Percentiles rank a stretch among this genome's conserved stretches.
phyloP scores from a whole-genome alignment of 2,113 vertebrate species.

The Nymphicus hollandicus region DNA sequence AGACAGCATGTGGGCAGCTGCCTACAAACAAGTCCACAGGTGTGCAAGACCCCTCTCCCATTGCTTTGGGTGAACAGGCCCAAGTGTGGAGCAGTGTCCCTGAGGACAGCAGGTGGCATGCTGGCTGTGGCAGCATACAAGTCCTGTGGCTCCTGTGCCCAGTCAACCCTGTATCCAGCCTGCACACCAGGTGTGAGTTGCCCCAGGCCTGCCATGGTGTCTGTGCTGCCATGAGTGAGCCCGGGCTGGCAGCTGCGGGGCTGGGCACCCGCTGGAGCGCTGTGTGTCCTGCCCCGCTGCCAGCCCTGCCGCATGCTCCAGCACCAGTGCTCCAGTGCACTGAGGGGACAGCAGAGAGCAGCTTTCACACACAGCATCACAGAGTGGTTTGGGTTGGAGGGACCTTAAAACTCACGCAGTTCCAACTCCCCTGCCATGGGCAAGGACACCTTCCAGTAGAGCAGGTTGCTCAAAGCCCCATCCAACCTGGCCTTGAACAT shows the following conservation, averaged over 20 bases:
- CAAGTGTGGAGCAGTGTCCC: neutral
- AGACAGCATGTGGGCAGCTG: neutral
- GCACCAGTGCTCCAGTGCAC: neutral
- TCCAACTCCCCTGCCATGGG: neutral
- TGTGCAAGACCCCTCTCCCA: neutral
- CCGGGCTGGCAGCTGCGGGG: neutral
- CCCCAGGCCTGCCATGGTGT: neutral
- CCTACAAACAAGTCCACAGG: neutral
- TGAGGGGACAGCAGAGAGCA: neutral
- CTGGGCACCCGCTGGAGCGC: neutral
- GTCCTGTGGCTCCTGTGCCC: neutral
- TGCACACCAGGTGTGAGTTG: fast-evolving
- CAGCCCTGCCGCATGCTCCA: fast-evolving
- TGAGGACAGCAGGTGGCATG: neutral
- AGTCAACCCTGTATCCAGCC: fast-evolving
- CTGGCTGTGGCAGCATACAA: fast-evolving
- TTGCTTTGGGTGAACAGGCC: neutral
- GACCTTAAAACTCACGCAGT: neutral
- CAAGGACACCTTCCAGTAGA: neutral
- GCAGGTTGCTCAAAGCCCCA: no score
- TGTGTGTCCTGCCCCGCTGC: neutral
- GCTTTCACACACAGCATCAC: neutral
- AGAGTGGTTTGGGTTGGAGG: fast-evolving
- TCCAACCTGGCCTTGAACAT: neutral
- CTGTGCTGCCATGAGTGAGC: neutral